Evolutionary conservation across 2,797 vertebrate genomes (phyloP), one percentile per base, ranked within the genome.

Genomic region (Anguilla pacifica): DNA sequence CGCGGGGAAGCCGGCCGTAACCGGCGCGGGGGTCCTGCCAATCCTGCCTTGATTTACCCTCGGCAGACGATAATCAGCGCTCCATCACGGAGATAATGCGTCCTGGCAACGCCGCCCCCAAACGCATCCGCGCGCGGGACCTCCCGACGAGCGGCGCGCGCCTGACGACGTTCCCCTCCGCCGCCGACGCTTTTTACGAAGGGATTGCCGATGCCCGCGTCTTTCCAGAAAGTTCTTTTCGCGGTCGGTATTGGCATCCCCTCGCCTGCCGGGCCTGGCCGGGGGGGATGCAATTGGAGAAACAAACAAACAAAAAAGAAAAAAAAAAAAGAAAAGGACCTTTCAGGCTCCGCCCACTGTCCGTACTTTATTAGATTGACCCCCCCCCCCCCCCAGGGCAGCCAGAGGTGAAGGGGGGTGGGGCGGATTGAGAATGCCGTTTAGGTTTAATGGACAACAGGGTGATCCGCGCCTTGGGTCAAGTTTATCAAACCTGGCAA

Each of bases 331-430:
- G 94, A 94, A 19, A 43, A 91, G 92, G 86, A 92, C 92, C 91
- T 94, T 94, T 95, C 94, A 95, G 93, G 91, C 92, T 94, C 91
- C 91, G 92, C 94, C 91, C 89, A 92, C 91, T 90, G 93, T 94
- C 94, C 94, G 96, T 94, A 94, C 95, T 96, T 97, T 97, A 97
- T 96, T 97, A 97, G 93, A 93, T 92, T 96, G 96, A 97, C 95
- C 96, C 94, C 31, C 35, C 15, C 25, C 53, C 53, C 53, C 53
- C 6, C 53, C 11, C 95, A 92, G 94, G 91, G 93, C 95, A 92
- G 92, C 92, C 70, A 17, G 90, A 93, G 94, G 95, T 97, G 96
- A 97, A 95, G 95, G 96, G 95, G 92, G 94, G 89, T 92, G 87
- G 84, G 53, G 64, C 90, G 91, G 89, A 59, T 83, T 74, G 9